Percentiles rank a stretch among this genome's conserved stretches.
These are phyloP conservation scores for Epizoanthus rinbou DNA, from an alignment of 92 coral and sea anemone genomes.

Conservation along the genomic window DNA sequence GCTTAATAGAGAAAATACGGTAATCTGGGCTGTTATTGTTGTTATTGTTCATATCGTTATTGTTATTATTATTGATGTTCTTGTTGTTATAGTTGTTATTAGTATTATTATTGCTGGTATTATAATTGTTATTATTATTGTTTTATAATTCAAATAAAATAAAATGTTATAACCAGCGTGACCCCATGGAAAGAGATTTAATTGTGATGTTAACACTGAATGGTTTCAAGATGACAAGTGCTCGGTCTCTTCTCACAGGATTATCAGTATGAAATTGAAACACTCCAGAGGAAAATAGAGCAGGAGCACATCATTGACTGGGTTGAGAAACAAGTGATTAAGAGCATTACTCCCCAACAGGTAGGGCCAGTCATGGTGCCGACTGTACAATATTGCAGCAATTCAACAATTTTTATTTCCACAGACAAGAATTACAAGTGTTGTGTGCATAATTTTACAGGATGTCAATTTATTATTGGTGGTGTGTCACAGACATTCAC, in stretches of 20 bases:
- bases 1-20: no score
- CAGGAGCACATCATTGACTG: slow-evolving; percentile 94
- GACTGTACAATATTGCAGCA: no score
- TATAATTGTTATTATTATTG: background rate
- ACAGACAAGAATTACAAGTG: no score
- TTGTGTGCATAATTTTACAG: no score
- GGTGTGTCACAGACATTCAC: no score
- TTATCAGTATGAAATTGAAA: slow-evolving; percentile 92
- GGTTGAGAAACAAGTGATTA: slow-evolving; percentile 92
- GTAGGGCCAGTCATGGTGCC: slow-evolving; percentile 43
- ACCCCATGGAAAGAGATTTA: background rate
- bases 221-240: background rate
- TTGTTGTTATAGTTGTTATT: no score
- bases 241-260: slow-evolving; percentile 55
- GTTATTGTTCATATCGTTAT: background rate
- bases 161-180: background rate
- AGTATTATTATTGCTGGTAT: background rate
- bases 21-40: background rate
- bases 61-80: background rate
- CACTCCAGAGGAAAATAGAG: slow-evolving; percentile 76
- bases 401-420: no score
- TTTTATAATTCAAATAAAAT: background rate
- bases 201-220: background rate
- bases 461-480: no score
- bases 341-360: slow-evolving; percentile 95